Evolutionary conservation across 1,140 invertebrate species (phyloP).

Genomic region (Aethina tumida): DNA sequence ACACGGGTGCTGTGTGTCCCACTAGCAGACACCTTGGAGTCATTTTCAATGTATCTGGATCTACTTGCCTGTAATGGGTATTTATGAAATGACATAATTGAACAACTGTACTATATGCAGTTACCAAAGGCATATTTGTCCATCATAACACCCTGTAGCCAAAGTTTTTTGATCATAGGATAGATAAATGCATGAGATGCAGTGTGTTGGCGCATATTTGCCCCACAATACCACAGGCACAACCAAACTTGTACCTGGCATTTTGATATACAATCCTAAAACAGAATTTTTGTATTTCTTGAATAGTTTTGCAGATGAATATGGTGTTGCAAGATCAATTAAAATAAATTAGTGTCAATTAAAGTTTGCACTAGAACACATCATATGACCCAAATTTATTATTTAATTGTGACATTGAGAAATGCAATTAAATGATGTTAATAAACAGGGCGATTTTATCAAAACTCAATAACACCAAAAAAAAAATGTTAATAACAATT

Average conservation of each 20-base stretch:
- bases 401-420: conserved; percentile 11
- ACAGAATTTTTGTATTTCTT: conserved; percentile 10
- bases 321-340: conserved; percentile 13
- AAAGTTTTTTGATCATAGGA: conserved; percentile 87
- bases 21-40: conserved; percentile 90
- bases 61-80: conserved; percentile 53
- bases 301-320: not conserved
- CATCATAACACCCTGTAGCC: conserved; percentile 95
- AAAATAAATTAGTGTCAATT: conserved; percentile 25
- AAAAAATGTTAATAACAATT: conserved; percentile 11
- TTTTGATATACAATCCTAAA: conserved; percentile 35
- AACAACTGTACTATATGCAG: conserved; percentile 6
- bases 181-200: conserved; percentile 87
- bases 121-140: conserved; percentile 93
- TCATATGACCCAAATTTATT: conserved; percentile 12
- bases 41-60: conserved; percentile 77
- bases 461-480: conserved; percentile 6
- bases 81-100: not conserved
- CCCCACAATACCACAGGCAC: conserved; percentile 98
- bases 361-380: conserved; percentile 9
- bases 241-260: conserved; percentile 83
- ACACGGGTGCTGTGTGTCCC: conserved; percentile 87
- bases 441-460: conserved; percentile 5
- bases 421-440: conserved; percentile 9
- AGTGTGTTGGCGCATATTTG: conserved; percentile 87